Percentiles rank a stretch among this genome's conserved stretches.
Evolutionary conservation across 2,113 vertebrate genomes (phyloP).

Genomic region (Eretmodus cyanostictus): DNA sequence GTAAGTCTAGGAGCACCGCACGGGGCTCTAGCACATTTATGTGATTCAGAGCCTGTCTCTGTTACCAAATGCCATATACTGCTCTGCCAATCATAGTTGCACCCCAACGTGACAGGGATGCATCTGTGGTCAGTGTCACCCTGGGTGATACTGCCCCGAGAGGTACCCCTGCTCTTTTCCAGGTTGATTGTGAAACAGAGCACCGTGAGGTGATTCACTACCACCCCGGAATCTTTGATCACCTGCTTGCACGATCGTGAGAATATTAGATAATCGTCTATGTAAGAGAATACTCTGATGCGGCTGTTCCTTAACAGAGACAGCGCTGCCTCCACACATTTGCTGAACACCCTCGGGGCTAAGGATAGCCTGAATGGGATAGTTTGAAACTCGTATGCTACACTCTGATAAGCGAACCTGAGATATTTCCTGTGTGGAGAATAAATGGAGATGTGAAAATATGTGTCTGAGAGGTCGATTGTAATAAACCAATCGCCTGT

Average conservation of each 20-base stretch:
- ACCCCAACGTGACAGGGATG: background rate
- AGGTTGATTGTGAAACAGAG: background rate
- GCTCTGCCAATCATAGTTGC: background rate
- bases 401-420: background rate
- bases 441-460: background rate
- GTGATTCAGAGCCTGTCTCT: background rate
- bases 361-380: background rate
- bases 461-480: accelerated
- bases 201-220: background rate
- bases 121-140: background rate
- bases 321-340: background rate
- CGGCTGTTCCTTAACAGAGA: accelerated
- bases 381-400: background rate
- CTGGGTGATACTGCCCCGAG: background rate
- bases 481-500: background rate
- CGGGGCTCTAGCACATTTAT: background rate
- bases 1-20: background rate
- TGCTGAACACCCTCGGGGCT: accelerated
- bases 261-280: background rate
- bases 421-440: background rate
- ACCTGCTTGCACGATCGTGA: background rate
- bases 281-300: background rate
- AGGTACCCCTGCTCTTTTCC: background rate
- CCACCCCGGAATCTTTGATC: background rate
- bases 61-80: background rate